A percentile compares a stretch with the other conserved stretches of the same genome.
phyloP scores from a whole-genome alignment of 2,888 invertebrate species.

The Patella caerulea region DNA sequence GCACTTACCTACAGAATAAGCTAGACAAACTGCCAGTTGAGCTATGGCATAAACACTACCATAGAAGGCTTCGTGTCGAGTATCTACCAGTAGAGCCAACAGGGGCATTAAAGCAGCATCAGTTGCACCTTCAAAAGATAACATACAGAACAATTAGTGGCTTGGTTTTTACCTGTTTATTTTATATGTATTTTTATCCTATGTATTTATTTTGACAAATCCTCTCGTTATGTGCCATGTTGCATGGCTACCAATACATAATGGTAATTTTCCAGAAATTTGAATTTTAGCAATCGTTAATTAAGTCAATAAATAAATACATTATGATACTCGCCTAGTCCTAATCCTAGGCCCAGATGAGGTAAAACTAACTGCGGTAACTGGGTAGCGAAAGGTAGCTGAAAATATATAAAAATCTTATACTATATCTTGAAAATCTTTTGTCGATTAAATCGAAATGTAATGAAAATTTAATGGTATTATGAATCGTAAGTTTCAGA shows the following conservation, averaged over 20 bases:
- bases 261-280: no score
- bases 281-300: not conserved
- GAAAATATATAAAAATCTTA: slow-evolving; percentile 32
- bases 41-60: slow-evolving; percentile 80
- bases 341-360: slow-evolving; percentile 85
- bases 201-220: no score
- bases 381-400: slow-evolving; percentile 79
- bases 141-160: not conserved
- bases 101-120: slow-evolving; percentile 86
- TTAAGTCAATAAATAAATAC: not conserved
- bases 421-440: no score
- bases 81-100: slow-evolving; percentile 80
- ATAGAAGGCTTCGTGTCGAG: slow-evolving; percentile 62
- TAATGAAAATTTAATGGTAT: no score
- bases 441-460: no score
- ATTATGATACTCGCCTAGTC: slow-evolving; percentile 77
- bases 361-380: slow-evolving; percentile 80
- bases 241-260: no score
- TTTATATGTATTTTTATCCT: no score
- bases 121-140: slow-evolving; percentile 74
- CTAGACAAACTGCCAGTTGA: slow-evolving; percentile 85
- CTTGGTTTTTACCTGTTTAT: no score
- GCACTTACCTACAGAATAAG: slow-evolving; percentile 81
- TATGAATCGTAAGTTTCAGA: no score
- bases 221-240: no score